A percentile compares a stretch with the other conserved stretches of the same genome.
Evolutionary conservation across 37 sponge, comb jelly and placozoan species (phyloP).

Genomic region (Lycopodina hypogea): DNA sequence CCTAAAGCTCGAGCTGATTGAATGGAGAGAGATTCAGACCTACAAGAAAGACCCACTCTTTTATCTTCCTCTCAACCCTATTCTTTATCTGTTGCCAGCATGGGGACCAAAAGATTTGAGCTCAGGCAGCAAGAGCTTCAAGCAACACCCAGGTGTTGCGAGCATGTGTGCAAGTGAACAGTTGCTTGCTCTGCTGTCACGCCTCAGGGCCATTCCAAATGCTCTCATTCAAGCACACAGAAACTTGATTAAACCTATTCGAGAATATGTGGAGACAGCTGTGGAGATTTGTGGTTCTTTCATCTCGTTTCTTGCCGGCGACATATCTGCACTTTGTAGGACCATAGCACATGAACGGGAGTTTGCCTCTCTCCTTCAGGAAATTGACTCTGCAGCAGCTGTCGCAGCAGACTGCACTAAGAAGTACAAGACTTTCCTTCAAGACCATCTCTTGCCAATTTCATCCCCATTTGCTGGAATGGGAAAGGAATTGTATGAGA

Average conservation of each 20-base stretch:
- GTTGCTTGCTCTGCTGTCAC: slow-evolving; percentile 29
- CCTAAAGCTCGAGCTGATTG: slow-evolving; percentile 40
- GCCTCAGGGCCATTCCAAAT: slow-evolving; percentile 36
- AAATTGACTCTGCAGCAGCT: slow-evolving; percentile 11
- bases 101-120: slow-evolving; percentile 13
- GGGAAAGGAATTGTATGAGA: slow-evolving; percentile 35
- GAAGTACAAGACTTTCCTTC: slow-evolving; percentile 24
- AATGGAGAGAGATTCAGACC: slow-evolving; percentile 25
- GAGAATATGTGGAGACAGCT: slow-evolving; percentile 36
- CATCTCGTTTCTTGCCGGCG: slow-evolving; percentile 8
- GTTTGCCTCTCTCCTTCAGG: slow-evolving; percentile 2
- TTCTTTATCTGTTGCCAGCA: slow-evolving; percentile 50
- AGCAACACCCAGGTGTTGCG: slow-evolving; percentile 34
- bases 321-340: slow-evolving; percentile 12
- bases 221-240: slow-evolving; percentile 1
- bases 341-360: neutral
- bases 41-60: slow-evolving; percentile 35
- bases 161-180: slow-evolving; percentile 13
- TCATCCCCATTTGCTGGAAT: neutral
- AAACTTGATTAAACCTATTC: slow-evolving; percentile 15
- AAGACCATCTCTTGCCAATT: slow-evolving; percentile 7
- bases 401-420: slow-evolving; percentile 22
- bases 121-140: neutral
- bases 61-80: slow-evolving; percentile 48
- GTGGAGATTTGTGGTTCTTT: slow-evolving; percentile 40